Percentiles rank a stretch among this genome's conserved stretches.
These are phyloP conservation scores for Grus americana DNA, from an alignment of 2,113 vertebrate genomes.

Conservation along the genomic window DNA sequence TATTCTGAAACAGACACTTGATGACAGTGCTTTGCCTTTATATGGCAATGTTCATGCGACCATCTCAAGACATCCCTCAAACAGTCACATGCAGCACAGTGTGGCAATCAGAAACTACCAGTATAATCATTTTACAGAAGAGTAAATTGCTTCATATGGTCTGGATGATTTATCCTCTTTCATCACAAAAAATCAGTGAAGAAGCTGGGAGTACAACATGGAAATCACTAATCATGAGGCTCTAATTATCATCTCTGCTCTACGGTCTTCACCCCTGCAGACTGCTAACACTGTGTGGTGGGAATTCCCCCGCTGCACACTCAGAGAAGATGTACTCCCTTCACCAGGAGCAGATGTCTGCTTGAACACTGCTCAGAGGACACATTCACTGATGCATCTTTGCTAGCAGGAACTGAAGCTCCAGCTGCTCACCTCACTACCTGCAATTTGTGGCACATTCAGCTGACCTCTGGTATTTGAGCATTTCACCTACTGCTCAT, in stretches of 20 bases:
- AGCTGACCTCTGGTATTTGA: neutral
- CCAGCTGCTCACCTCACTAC: fast-evolving
- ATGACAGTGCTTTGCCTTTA: neutral
- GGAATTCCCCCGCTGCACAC: neutral
- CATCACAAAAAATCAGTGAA: neutral
- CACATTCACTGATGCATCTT: neutral
- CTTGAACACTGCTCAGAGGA: neutral
- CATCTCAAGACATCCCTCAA: neutral
- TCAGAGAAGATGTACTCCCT: neutral
- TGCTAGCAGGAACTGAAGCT: neutral
- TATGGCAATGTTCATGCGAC: neutral
- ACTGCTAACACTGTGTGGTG: neutral
- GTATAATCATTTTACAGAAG: neutral
- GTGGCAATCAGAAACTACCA: neutral
- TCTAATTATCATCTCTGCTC: neutral
- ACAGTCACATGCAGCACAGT: neutral
- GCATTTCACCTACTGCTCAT: neutral
- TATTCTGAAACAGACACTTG: neutral
- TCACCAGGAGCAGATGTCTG: neutral
- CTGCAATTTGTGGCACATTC: neutral
- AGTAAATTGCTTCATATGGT: neutral
- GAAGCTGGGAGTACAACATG: neutral
- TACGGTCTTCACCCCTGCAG: neutral
- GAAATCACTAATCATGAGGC: neutral
- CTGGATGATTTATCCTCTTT: neutral